These are phyloP conservation scores for Caenorhabditis tropicalis DNA, from an alignment of 1,140 invertebrate genomes.

Conservation along the genomic window DNA sequence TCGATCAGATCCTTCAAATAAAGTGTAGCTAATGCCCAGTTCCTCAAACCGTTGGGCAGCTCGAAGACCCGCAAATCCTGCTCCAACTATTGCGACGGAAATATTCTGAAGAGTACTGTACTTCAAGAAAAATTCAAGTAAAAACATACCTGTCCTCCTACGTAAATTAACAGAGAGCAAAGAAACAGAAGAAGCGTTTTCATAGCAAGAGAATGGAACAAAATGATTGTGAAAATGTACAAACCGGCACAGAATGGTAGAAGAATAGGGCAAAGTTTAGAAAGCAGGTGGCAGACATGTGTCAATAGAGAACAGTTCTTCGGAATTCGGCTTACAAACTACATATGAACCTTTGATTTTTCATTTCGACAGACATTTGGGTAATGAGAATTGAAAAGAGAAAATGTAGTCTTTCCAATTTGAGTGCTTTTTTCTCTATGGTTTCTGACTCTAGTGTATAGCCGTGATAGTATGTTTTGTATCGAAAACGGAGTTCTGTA, in stretches of 20 bases:
- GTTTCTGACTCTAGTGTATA: too few relatives aligned
- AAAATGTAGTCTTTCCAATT: too few relatives aligned
- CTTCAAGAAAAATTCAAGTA: not conserved
- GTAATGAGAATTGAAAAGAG: too few relatives aligned
- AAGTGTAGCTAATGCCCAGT: conserved; percentile 1
- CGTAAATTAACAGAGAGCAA: not conserved
- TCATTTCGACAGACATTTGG: not conserved
- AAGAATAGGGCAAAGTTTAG: not conserved
- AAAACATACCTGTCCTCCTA: not conserved
- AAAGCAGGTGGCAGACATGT: not conserved
- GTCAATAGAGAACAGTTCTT: not conserved
- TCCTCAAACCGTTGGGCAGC: conserved; percentile 37
- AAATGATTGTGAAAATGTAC: not conserved
- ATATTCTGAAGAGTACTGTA: not conserved
- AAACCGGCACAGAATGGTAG: not conserved
- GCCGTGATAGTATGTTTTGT: too few relatives aligned
- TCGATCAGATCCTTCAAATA: conserved; percentile 41
- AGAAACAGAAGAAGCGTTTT: not conserved
- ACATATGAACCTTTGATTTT: not conserved
- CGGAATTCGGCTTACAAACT: not conserved
- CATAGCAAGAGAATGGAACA: not conserved
- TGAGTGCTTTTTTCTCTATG: too few relatives aligned
- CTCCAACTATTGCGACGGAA: conserved; percentile 18
- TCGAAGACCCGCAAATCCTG: conserved; percentile 38
- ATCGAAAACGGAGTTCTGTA: too few relatives aligned